A percentile compares a stretch with the other conserved stretches of the same genome.
Evolutionary conservation across 2,888 invertebrate genomes (phyloP).

Genomic region (Cerastoderma edule): DNA sequence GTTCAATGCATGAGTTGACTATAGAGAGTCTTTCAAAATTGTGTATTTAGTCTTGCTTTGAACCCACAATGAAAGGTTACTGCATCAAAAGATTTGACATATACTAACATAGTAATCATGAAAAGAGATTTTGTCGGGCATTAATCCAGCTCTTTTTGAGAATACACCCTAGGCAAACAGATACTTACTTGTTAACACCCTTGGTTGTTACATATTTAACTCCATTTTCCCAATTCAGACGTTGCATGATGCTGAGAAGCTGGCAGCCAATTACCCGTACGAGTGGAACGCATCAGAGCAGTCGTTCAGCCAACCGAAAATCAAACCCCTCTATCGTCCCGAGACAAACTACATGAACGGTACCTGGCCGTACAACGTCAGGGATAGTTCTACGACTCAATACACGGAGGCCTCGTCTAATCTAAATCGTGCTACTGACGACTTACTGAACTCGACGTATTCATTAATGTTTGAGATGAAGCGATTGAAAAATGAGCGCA

Average conservation of each 20-base stretch:
- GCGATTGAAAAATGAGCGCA: conserved; percentile 69
- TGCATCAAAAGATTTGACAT: too few species aligned
- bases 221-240: conserved; percentile 64
- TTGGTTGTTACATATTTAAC: too few species aligned
- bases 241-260: conserved; percentile 74
- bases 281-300: conserved; percentile 61
- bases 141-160: too few species aligned
- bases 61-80: too few species aligned
- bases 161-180: too few species aligned
- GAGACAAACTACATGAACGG: conserved; percentile 65
- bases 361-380: conserved; percentile 45
- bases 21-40: too few species aligned
- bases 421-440: conserved; percentile 69
- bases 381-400: background rate
- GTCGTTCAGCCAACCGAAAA: conserved; percentile 51
- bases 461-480: conserved; percentile 78
- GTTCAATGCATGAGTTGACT: too few species aligned
- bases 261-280: conserved; percentile 70
- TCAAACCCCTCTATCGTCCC: conserved; percentile 58
- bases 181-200: too few species aligned
- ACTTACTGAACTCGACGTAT: conserved; percentile 73
- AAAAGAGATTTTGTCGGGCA: too few species aligned
- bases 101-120: too few species aligned
- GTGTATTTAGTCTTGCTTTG: too few species aligned
- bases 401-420: conserved; percentile 29